phyloP scores from a whole-genome alignment of 2,113 vertebrate species.

The Lichenostomus cassidix region DNA sequence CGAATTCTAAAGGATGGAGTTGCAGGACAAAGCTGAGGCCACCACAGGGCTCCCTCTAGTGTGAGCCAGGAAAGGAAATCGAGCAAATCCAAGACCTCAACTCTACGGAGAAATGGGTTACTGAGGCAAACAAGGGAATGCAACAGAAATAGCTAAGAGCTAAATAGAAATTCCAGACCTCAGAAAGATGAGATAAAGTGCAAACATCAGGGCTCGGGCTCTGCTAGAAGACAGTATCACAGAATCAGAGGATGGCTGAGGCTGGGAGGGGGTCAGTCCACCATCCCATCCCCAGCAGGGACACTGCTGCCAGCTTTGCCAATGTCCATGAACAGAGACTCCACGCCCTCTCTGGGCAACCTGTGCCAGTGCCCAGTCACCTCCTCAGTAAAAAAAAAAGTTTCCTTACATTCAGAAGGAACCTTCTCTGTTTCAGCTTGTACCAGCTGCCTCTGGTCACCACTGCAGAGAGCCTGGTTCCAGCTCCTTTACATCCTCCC shows the following conservation, averaged over 20 bases:
- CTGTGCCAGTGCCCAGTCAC: not conserved
- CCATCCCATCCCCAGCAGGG: fast-evolving
- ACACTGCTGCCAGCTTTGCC: not conserved
- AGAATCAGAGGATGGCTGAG: not conserved
- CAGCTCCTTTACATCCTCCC: not conserved
- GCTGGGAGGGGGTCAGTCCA: not conserved
- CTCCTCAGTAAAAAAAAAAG: not conserved
- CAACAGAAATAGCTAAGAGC: not conserved
- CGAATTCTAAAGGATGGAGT: not conserved
- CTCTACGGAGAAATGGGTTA: not conserved
- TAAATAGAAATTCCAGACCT: not conserved
- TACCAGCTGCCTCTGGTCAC: not conserved
- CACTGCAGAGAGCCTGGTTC: not conserved
- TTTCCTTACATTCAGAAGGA: not conserved
- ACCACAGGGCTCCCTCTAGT: not conserved
- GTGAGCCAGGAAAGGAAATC: not conserved
- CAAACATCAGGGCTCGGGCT: not conserved
- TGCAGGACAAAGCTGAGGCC: not conserved
- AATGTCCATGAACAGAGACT: too few relatives aligned
- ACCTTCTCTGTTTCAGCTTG: not conserved
- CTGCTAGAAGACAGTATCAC: not conserved
- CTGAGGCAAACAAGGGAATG: not conserved
- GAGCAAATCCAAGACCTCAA: not conserved
- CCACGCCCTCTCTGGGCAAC: not conserved
- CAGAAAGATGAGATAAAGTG: not conserved